phyloP scores from a whole-genome alignment of 2,888 invertebrate genomes.

The Hydriomena furcata region DNA sequence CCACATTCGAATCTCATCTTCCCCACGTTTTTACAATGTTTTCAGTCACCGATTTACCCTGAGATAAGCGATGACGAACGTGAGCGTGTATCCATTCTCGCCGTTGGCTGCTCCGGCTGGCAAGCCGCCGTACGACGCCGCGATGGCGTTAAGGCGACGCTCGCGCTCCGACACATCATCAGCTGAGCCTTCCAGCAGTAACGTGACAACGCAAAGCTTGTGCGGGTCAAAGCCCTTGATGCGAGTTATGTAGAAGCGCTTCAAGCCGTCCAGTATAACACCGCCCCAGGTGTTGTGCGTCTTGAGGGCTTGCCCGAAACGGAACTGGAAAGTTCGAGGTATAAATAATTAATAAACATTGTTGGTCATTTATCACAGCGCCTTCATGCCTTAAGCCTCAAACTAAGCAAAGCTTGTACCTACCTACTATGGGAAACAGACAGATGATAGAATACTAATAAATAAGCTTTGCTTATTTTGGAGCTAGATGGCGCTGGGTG shows the following conservation, averaged over 20 bases:
- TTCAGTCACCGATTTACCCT: constrained; percentile 88
- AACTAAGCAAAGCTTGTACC: no score
- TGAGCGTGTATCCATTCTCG: constrained; percentile 96
- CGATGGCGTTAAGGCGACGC: constrained; percentile 90
- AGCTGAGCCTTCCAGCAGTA: constrained; percentile 93
- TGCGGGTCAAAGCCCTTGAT: constrained; percentile 93
- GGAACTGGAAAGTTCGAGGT: constrained; percentile 85
- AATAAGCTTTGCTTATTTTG: no score
- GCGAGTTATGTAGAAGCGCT: constrained; percentile 93
- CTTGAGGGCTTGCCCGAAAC: constrained; percentile 93
- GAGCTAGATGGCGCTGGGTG: no score
- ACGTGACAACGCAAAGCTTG: constrained; percentile 94
- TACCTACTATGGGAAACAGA: no score
- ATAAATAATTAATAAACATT: no score
- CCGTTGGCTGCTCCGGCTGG: constrained; percentile 97
- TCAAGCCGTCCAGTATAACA: constrained; percentile 89
- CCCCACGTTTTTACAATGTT: no score
- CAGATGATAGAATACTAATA: no score
- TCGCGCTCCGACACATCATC: constrained; percentile 86
- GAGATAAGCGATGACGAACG: constrained; percentile 99
- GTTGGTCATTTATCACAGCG: no score
- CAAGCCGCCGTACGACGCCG: constrained; percentile 89
- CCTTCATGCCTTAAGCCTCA: no score
- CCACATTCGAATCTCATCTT: no score
- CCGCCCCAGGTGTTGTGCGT: constrained; percentile 84